Evolutionary conservation across 2,888 invertebrate genomes (phyloP), one percentile per base, ranked within the genome.

Genomic region (Dynastes grantii): DNA sequence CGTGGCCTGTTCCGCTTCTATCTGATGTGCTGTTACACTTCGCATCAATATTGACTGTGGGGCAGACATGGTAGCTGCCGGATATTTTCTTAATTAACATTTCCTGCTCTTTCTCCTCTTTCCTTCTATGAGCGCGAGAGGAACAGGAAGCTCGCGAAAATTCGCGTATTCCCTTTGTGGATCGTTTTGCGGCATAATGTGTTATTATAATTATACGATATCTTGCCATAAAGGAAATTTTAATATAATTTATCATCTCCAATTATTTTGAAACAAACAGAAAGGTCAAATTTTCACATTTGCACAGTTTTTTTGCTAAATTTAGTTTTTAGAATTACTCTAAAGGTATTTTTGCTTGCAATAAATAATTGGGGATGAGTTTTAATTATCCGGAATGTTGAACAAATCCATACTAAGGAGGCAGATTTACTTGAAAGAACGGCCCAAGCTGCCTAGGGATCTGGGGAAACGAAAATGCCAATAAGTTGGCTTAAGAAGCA

Each of bases 31-130:
- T 49, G 22, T 40, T 16, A 67, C 67, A 67, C 27, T 67, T 67
- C 67, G 67, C 45, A 45, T 40, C 45, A 45, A 16, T 45, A 45
- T 67, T 67, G 29, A 67, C 16, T 5, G 67, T 13, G 16, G 45
- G 40, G 45, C 16, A 16, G 67, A 6, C 67, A 16, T 67, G 67
- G n/a, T 67, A n/a, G 45, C 67, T 45, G 8, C 45, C 67, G 67
- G 67, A 67, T 67, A 67, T 67, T 67, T 67, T 45, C 67, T 67
- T 67, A 67, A 67, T 67, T 67, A 67, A 67, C 67, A 37, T 67
- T 67, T 67, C 40, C 67, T 67, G 67, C 9, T 8, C n/a, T 45
- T 45, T 45, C 16, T 67, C n/a, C 22, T 61, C 22, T 61, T 61
- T 55, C 55, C 55, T 16, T 55, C 16, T 55, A 55, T 13, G 55